These are phyloP conservation scores for Anser brachyrhynchus DNA, from an alignment of 2,113 vertebrate species.

Conservation along the genomic window DNA sequence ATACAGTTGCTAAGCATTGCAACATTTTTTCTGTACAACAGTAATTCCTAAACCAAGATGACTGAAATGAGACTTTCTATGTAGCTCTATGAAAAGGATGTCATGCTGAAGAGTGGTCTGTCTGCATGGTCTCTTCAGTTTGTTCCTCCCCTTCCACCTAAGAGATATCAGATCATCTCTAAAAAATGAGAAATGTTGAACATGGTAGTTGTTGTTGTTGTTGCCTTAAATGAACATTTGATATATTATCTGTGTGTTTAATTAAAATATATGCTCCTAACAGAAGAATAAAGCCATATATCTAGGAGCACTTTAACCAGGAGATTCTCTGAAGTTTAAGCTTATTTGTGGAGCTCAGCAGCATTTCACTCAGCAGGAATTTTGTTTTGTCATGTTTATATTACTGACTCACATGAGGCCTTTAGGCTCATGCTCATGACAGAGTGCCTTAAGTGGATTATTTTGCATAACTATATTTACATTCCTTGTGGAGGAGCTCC, in stretches of 20 bases:
- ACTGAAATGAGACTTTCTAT: neutral
- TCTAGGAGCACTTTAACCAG: neutral
- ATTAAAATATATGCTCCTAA: neutral
- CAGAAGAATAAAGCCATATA: neutral
- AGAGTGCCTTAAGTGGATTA: neutral
- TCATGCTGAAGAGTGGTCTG: neutral
- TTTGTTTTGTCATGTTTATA: neutral
- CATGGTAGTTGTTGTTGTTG: neutral
- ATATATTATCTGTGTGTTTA: neutral
- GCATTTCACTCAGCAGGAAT: neutral
- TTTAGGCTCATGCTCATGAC: neutral
- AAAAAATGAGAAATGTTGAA: neutral
- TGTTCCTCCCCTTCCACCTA: neutral
- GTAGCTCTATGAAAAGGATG: neutral
- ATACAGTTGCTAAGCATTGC: neutral
- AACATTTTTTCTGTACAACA: neutral
- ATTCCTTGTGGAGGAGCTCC: neutral
- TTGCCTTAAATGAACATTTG: neutral
- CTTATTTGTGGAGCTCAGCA: neutral
- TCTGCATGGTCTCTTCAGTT: neutral
- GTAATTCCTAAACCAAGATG: neutral
- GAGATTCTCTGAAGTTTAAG: neutral
- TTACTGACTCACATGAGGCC: neutral
- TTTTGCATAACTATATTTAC: neutral
- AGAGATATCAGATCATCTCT: neutral